Base-by-base conservation (phyloP, 2,113 vertebrate genomes). In the Aptenodytes forsteri region DNA sequence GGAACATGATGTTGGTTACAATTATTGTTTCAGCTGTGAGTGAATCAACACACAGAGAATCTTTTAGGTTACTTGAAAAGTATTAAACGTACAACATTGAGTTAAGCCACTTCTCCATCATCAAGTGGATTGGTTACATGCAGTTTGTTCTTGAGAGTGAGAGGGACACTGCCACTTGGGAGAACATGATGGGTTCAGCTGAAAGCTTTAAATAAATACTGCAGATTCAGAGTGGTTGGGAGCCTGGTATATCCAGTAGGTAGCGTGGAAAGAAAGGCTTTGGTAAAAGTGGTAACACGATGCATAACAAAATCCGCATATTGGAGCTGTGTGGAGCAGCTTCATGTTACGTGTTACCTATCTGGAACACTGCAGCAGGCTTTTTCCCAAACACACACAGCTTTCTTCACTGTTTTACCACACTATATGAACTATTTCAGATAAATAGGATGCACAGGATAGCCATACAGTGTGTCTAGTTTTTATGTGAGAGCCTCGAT, bases 101-200 rank as follows among this genome's bases (percentile, higher is more conserved):
- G 79, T 96, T 97, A 95, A 97, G 67, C 52, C 72, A 82, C 81
- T 77, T 95, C 56, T 97, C 97, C 72, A 84, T 97, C 91, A 97
- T 93, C 96, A 83, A 44, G 65, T 38, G 29, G 75, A 96, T 97
- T 96, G 65, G 61, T 97, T 96, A 93, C 95, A 77, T 50, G 54
- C 52, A 76, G 8, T 91, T 93, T 89, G 52, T 80, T 93, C 69
- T 86, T 73, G 72, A 58, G 87, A 79, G 46, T 9, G 40, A 92
- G 76, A 61, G 34, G 79, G 34, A 61, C 5, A 2, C 22, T 88
- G 71, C 56, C 82, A 12, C 87, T 78, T 75, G 93, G 90, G 87
- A 97, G 59, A 89, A 40, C 46, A 38, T 1, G 3, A 62, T 61
- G 79, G 34, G 58, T 87, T 93, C 64, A 66, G 47, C n/a, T 83